Evolutionary conservation across 2,113 vertebrate genomes (phyloP).

Genomic region (Bufo bufo): DNA sequence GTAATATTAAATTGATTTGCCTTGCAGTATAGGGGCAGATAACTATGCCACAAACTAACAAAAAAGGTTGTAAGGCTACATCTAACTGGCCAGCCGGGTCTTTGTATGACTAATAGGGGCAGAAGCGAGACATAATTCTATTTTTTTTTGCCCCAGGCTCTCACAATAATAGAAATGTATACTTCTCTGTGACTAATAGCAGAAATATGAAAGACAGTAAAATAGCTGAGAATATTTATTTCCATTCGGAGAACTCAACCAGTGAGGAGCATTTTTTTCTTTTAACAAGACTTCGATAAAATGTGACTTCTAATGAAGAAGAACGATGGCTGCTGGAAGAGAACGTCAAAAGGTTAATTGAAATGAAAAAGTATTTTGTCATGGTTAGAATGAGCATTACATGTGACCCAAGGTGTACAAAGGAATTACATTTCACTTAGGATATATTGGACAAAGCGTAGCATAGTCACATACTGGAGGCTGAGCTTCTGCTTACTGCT

Average conservation of each 20-base stretch:
- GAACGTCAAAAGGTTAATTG: conserved; percentile 42
- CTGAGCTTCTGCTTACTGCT: neutral
- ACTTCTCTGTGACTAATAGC: neutral
- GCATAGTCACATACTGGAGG: conserved; percentile 16
- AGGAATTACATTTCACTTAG: conserved; percentile 18
- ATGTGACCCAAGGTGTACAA: conserved; percentile 35
- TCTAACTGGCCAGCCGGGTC: neutral
- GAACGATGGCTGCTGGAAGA: conserved; percentile 15
- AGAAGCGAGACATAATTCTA: neutral
- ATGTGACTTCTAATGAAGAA: neutral
- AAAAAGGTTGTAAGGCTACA: neutral
- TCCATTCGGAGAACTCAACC: neutral
- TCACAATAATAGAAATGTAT: neutral
- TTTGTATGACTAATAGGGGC: neutral
- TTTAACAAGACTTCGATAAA: neutral
- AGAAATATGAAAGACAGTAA: neutral
- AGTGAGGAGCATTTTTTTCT: neutral
- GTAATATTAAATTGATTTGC: neutral
- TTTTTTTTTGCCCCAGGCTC: neutral
- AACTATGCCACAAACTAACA: neutral
- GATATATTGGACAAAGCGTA: neutral
- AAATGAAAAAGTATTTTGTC: conserved; percentile 34
- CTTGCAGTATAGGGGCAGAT: no score
- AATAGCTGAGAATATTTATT: conserved; percentile 4
- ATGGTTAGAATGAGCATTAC: conserved; percentile 24